Evolutionary conservation across 53 echinoderm and acorn worm species (phyloP).

Genomic region (Echinarachnius parma): DNA sequence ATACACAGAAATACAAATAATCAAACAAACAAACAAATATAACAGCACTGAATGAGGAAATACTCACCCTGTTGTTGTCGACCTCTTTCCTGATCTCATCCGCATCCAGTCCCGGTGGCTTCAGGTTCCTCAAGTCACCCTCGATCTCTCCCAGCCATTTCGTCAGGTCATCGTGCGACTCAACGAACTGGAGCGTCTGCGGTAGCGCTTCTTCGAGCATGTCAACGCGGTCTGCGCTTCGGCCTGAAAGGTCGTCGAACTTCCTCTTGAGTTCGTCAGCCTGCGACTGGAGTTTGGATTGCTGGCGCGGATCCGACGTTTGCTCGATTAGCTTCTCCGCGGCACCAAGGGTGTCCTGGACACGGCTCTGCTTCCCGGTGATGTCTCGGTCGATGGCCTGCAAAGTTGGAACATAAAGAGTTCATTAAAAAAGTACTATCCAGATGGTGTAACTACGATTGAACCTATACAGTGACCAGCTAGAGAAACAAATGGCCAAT

Average conservation of each 20-base stretch:
- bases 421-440: too few relatives aligned
- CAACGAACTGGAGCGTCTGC: constrained; percentile 75
- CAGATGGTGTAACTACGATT: too few relatives aligned
- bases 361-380: constrained; percentile 75
- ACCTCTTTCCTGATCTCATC: constrained; percentile 94
- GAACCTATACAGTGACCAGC: too few relatives aligned
- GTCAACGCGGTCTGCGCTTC: constrained; percentile 80
- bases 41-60: too few relatives aligned
- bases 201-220: constrained; percentile 91
- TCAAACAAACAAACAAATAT: too few relatives aligned
- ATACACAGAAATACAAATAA: too few relatives aligned
- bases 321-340: constrained; percentile 91
- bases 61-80: constrained; percentile 96
- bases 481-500: too few relatives aligned
- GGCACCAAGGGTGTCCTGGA: constrained; percentile 87
- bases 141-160: constrained; percentile 85
- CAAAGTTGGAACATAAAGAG: too few relatives aligned
- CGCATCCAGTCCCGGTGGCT: constrained; percentile 84
- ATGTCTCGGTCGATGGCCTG: constrained; percentile 88
- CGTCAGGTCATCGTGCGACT: constrained; percentile 82
- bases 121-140: constrained; percentile 64
- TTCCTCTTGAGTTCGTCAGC: constrained; percentile 62
- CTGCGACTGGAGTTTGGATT: constrained; percentile 67
- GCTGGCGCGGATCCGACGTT: constrained; percentile 80
- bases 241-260: constrained; percentile 69